phyloP scores from a whole-genome alignment of 2,113 vertebrate species.

The Brevimyrus niger region DNA sequence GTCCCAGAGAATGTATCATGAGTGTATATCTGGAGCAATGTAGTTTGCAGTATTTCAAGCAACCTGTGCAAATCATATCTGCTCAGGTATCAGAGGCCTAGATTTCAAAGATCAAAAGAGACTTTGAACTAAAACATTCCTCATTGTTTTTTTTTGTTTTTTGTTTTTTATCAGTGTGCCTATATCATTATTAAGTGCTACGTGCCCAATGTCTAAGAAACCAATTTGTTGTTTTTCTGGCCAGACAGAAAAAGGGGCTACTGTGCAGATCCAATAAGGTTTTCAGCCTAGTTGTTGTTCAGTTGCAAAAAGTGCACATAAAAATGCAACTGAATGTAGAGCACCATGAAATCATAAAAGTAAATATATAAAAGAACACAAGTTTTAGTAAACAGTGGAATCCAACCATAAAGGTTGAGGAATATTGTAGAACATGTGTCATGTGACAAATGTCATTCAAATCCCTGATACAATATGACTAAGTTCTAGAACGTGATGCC shows the following conservation, averaged over 20 bases:
- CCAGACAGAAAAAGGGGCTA: slow-evolving; percentile 34
- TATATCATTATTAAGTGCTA: neutral
- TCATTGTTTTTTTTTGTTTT: no score
- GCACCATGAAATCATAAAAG: neutral
- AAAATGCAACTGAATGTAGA: neutral
- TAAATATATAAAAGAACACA: neutral
- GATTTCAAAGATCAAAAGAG: neutral
- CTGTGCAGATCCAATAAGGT: slow-evolving; percentile 29
- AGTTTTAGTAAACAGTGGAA: neutral
- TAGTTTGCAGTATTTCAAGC: neutral
- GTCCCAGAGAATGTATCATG: neutral
- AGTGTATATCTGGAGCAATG: neutral
- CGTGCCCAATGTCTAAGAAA: neutral
- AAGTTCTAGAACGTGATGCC: neutral
- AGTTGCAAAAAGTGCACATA: slow-evolving; percentile 18
- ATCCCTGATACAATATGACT: neutral
- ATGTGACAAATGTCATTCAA: neutral
- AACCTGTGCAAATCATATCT: neutral
- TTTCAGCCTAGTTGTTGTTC: neutral
- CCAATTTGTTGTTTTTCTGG: neutral
- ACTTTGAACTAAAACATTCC: neutral
- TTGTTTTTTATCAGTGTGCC: no score
- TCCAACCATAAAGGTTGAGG: neutral
- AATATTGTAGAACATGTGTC: neutral
- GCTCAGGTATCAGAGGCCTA: neutral